These are phyloP conservation scores for Rhombomys opimus DNA, from an alignment of 2,113 vertebrate genomes.

Conservation along the genomic window DNA sequence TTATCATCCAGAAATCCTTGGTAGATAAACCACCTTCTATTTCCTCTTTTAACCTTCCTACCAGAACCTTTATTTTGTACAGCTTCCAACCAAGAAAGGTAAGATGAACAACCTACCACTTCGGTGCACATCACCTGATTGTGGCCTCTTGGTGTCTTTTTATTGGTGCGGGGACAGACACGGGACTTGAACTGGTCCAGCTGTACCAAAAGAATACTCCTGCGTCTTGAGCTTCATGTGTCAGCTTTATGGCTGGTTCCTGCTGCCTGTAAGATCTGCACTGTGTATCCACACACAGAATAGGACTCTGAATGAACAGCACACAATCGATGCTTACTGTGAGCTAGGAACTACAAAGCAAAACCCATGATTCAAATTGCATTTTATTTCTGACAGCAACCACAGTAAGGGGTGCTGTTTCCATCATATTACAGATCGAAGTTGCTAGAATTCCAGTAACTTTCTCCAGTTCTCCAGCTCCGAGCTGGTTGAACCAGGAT, in stretches of 20 bases:
- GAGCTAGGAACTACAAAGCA: background rate
- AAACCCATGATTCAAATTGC: background rate
- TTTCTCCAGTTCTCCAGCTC: background rate
- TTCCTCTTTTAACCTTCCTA: background rate
- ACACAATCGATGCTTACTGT: background rate
- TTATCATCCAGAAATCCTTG: constrained; percentile 44
- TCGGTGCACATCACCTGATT: background rate
- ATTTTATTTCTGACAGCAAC: background rate
- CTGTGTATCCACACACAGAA: background rate
- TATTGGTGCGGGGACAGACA: background rate
- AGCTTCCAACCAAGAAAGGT: background rate
- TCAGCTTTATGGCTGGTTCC: background rate
- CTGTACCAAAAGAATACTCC: background rate
- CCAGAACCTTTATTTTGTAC: background rate
- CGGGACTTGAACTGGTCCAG: background rate
- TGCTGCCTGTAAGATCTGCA: background rate
- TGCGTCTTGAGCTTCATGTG: background rate
- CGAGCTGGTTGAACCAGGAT: background rate
- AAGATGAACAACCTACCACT: background rate
- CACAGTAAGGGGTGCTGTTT: background rate
- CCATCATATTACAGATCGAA: background rate
- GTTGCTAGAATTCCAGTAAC: background rate
- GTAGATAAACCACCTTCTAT: background rate
- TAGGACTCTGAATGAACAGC: background rate
- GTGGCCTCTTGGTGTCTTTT: background rate